Evolutionary conservation across 2,113 vertebrate species (phyloP).

Genomic region (Corythoichthys intestinalis): DNA sequence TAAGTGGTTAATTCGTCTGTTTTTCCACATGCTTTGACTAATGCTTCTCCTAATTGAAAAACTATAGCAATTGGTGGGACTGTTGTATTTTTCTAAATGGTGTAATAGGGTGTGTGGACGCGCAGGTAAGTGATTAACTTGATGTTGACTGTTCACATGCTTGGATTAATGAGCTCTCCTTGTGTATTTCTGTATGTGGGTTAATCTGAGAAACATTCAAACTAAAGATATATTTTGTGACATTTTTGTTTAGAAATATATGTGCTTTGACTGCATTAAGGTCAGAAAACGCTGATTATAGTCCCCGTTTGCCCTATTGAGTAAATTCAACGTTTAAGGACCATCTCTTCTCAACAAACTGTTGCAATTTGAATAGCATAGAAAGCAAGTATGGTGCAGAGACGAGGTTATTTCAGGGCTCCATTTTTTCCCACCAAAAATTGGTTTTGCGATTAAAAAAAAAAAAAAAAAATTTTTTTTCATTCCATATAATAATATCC

Average conservation of each 20-base stretch:
- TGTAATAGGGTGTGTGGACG: constrained; percentile 34
- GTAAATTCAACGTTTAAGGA: too few relatives aligned
- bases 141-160: neutral
- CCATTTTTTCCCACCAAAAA: too few relatives aligned
- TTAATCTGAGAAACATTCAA: neutral
- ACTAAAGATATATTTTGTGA: neutral
- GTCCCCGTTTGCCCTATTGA: neutral
- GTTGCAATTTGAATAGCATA: neutral
- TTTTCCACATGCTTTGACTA: neutral
- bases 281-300: neutral
- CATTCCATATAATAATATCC: too few relatives aligned
- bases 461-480: too few relatives aligned
- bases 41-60: neutral
- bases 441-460: too few relatives aligned
- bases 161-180: neutral
- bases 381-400: too few relatives aligned
- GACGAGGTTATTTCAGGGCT: too few relatives aligned
- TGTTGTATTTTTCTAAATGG: constrained; percentile 2
- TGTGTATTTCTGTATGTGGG: neutral
- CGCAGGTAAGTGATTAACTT: constrained; percentile 40
- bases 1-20: constrained; percentile 20
- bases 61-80: constrained; percentile 22
- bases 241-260: neutral
- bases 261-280: neutral
- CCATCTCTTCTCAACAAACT: neutral